Conservation (phyloP, 2,113 vertebrate species). For the Lycocorax pyrrhopterus region DNA sequence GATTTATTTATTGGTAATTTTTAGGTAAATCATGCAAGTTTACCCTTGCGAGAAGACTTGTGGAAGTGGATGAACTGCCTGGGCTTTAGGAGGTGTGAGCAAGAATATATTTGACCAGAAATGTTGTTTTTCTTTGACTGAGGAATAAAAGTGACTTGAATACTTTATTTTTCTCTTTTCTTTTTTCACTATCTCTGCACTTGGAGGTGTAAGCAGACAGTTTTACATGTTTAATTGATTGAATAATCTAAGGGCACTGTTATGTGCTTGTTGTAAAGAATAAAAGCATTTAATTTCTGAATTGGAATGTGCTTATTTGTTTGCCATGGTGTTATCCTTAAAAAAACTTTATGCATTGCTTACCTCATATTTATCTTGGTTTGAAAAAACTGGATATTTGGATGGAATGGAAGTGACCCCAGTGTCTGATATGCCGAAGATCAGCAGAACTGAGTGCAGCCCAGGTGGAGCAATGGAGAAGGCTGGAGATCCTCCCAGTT, state of each 20-base stretch:
- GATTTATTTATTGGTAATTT: not conserved
- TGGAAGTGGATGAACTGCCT: not conserved
- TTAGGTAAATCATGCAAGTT: not conserved
- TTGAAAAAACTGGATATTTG: not conserved
- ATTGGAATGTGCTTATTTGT: not conserved
- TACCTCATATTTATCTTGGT: not conserved
- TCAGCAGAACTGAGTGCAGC: not conserved
- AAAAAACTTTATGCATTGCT: not conserved
- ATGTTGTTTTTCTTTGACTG: not conserved
- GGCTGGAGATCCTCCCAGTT: not conserved
- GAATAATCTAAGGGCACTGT: not conserved
- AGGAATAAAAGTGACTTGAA: not conserved
- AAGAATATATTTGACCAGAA: not conserved
- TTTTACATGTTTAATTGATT: not conserved
- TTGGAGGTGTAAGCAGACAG: not conserved
- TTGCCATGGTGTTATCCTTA: not conserved
- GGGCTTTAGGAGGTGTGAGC: not conserved
- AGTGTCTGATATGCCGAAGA: not conserved
- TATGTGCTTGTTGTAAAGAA: not conserved
- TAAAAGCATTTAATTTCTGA: not conserved
- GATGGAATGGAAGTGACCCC: not conserved
- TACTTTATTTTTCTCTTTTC: not conserved
- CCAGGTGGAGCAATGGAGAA: not conserved
- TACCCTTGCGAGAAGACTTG: not conserved
- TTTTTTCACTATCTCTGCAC: not conserved